Evolutionary conservation across 2,888 invertebrate species (phyloP).

Genomic region (Eugnorisma glareosa): DNA sequence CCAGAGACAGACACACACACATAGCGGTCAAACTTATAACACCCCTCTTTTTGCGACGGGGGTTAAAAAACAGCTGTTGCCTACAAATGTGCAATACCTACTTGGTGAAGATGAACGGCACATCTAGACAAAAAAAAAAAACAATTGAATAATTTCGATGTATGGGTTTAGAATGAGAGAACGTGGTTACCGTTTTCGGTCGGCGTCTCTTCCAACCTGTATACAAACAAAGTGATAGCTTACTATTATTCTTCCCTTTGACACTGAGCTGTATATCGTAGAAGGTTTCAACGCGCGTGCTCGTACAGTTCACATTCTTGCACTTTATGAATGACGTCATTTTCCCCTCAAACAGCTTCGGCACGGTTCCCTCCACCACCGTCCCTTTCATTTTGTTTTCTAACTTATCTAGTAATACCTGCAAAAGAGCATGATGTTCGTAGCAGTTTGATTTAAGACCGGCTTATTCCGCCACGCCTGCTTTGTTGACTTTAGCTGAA

Average conservation of each 20-base stretch:
- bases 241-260: slow-evolving; percentile 98
- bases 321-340: slow-evolving; percentile 99
- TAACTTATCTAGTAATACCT: slow-evolving; percentile 97
- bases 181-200: too few relatives aligned
- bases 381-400: slow-evolving; percentile 99
- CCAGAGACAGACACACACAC: too few relatives aligned
- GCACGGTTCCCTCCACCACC: slow-evolving; percentile 98
- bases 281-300: slow-evolving; percentile 98
- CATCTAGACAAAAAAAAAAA: too few relatives aligned
- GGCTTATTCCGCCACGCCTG: not conserved
- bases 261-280: slow-evolving; percentile 99
- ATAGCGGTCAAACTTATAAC: too few relatives aligned
- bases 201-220: too few relatives aligned
- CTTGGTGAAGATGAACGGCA: too few relatives aligned
- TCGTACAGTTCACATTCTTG: slow-evolving; percentile 99
- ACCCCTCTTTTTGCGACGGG: too few relatives aligned
- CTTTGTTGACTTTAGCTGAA: not conserved
- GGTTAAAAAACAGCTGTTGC: too few relatives aligned
- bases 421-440: slow-evolving; percentile 38
- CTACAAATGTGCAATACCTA: too few relatives aligned
- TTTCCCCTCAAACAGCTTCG: slow-evolving; percentile 97
- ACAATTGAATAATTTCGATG: too few relatives aligned
- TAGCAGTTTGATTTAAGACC: not conserved
- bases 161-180: too few relatives aligned
- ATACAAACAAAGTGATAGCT: slow-evolving; percentile 76